Conservation (phyloP, 2,113 vertebrate genomes). For the Phaethon lepturus region DNA sequence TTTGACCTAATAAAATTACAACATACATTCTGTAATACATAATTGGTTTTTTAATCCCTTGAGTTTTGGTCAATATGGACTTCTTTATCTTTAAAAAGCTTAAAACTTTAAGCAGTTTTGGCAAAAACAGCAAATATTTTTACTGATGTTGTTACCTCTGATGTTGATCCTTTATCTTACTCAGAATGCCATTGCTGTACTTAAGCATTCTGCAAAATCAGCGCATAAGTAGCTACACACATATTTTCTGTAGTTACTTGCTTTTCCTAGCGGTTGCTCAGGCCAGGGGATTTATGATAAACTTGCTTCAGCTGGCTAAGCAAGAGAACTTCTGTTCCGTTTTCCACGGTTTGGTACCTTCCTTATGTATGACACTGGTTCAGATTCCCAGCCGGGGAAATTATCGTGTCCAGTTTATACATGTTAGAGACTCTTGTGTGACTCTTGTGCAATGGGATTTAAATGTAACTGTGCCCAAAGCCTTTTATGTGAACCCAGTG, state of each 20-base stretch:
- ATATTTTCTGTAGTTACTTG: background rate
- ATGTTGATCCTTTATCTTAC: background rate
- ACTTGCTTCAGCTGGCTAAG: background rate
- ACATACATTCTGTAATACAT: background rate
- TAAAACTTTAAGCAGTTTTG: background rate
- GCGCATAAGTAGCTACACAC: background rate
- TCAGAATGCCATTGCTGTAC: background rate
- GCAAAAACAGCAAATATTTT: background rate
- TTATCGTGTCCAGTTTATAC: background rate
- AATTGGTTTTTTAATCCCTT: background rate
- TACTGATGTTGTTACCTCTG: background rate
- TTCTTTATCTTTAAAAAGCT: background rate
- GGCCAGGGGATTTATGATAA: background rate
- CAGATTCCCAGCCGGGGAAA: background rate
- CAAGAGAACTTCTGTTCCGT: background rate
- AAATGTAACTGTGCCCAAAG: background rate
- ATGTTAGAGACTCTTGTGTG: background rate
- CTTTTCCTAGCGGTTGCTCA: background rate
- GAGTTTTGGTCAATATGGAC: fast-evolving
- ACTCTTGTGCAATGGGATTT: background rate
- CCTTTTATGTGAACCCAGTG: background rate
- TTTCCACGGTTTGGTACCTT: background rate
- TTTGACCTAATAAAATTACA: background rate
- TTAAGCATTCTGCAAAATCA: background rate
- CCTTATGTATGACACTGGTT: background rate